Evolutionary conservation across 1,140 invertebrate genomes (phyloP).

Genomic region (Monomorium pharaonis): DNA sequence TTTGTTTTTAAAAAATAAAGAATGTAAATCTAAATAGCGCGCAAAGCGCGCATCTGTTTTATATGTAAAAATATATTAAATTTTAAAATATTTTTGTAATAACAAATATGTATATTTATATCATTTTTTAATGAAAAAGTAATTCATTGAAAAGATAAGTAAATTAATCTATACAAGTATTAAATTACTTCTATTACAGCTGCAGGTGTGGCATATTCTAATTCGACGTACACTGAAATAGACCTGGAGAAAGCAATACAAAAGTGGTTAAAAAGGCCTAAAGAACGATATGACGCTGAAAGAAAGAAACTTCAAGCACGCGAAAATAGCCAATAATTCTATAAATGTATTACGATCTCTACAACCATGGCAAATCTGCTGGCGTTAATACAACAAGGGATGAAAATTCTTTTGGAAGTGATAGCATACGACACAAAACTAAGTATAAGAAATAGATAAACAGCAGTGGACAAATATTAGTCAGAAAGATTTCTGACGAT

Average conservation of each 20-base stretch:
- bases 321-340: constrained; percentile 1
- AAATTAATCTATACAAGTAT: too few species aligned
- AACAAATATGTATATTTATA: too few species aligned
- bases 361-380: constrained; percentile 83
- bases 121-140: too few species aligned
- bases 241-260: constrained; percentile 22
- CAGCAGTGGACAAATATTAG: constrained; percentile 31
- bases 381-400: constrained; percentile 74
- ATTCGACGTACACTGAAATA: not conserved
- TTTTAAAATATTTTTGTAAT: too few species aligned
- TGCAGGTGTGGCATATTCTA: not conserved
- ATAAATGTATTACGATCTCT: too few species aligned
- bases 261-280: not conserved
- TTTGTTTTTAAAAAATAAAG: too few species aligned
- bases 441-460: constrained; percentile 83
- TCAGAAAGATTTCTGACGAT: too few species aligned
- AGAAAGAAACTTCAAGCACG: not conserved
- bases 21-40: too few species aligned
- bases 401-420: constrained; percentile 78
- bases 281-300: not conserved
- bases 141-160: too few species aligned
- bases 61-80: not conserved
- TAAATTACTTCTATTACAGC: constrained; percentile 1
- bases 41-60: too few species aligned
- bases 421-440: constrained; percentile 83